These are phyloP conservation scores for Spilosoma lubricipeda DNA, from an alignment of 2,888 invertebrate genomes.

Conservation along the genomic window DNA sequence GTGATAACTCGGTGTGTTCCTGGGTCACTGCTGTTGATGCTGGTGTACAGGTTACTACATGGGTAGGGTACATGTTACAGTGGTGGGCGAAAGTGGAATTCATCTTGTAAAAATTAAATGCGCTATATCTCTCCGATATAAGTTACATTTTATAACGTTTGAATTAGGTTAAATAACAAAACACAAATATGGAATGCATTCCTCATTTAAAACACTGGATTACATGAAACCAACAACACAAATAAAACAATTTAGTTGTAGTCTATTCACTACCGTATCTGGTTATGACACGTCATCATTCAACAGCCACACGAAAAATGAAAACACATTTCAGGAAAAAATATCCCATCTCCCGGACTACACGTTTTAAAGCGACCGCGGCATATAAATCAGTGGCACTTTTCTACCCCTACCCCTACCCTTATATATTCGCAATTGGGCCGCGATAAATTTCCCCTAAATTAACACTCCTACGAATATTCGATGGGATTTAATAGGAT, in stretches of 20 bases:
- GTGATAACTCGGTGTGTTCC: too few species aligned
- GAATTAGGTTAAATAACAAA: too few species aligned
- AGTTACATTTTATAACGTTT: too few species aligned
- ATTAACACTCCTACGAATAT: conserved; percentile 65
- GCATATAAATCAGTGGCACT: conserved; percentile 67
- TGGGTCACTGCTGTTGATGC: too few species aligned
- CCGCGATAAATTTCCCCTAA: conserved; percentile 68
- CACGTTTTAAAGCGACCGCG: conserved; percentile 51
- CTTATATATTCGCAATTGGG: conserved; percentile 72
- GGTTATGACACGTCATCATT: not conserved
- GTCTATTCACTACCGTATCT: not conserved
- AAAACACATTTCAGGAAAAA: conserved; percentile 10
- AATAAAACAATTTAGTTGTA: not conserved
- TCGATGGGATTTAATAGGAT: conserved; percentile 57
- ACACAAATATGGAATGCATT: not conserved
- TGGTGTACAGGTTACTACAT: too few species aligned
- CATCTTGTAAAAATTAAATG: too few species aligned
- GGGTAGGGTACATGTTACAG: too few species aligned
- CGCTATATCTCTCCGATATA: too few species aligned
- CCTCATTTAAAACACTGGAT: not conserved
- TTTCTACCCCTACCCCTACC: conserved; percentile 60
- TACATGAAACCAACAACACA: not conserved
- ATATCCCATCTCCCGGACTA: conserved; percentile 28
- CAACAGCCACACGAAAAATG: conserved; percentile 3
- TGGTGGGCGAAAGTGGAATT: too few species aligned